Conservation (phyloP, 2,797 vertebrate species). For the Lophius americanus region DNA sequence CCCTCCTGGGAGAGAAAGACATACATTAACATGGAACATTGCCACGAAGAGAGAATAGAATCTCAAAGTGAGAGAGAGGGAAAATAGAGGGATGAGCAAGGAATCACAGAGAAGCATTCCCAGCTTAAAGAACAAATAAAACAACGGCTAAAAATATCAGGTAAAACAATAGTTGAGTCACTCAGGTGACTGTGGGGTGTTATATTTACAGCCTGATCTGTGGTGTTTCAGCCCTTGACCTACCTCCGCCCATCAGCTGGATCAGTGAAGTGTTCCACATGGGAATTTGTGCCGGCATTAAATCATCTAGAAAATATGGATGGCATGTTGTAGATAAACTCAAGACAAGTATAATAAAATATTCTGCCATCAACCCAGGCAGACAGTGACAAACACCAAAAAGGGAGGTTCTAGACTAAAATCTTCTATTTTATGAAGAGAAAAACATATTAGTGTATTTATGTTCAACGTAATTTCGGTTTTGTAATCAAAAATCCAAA, state of each 20-base stretch:
- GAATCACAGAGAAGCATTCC: slow-evolving; percentile 12
- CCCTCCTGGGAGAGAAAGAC: slow-evolving; percentile 78
- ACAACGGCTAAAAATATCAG: not conserved
- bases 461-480: no score
- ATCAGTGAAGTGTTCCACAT: not conserved
- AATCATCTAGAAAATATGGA: not conserved
- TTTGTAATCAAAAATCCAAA: no score
- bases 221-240: not conserved
- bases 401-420: no score
- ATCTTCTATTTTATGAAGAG: no score
- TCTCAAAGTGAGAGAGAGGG: not conserved
- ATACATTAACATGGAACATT: slow-evolving; percentile 11
- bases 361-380: no score
- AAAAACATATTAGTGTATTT: no score
- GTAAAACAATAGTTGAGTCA: not conserved
- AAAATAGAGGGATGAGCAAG: not conserved
- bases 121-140: slow-evolving; percentile 17
- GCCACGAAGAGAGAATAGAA: not conserved
- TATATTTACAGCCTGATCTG: not conserved
- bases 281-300: no score
- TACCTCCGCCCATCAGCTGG: not conserved
- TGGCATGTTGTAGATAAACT: no score
- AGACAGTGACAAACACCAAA: no score
- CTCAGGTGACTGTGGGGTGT: not conserved
- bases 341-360: no score